These are phyloP conservation scores for Apotomis capreana DNA, from an alignment of 2,888 invertebrate genomes.

Conservation along the genomic window DNA sequence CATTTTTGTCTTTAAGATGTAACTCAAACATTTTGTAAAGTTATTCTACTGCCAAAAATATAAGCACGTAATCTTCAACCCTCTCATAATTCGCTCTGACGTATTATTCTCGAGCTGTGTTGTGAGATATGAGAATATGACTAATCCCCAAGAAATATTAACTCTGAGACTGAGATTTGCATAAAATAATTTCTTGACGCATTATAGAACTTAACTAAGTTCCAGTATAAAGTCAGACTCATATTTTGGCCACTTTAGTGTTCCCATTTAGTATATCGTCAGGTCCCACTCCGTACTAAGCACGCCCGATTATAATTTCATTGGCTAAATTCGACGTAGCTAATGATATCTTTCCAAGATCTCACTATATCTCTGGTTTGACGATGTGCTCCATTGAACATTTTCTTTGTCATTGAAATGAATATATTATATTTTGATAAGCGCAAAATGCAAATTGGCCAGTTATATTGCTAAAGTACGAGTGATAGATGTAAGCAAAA, in stretches of 20 bases:
- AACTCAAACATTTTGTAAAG: background rate
- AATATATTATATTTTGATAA: no score
- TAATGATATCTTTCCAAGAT: no score
- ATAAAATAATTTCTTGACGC: slow-evolving; percentile 24
- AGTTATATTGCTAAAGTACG: no score
- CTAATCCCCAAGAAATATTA: slow-evolving; percentile 26
- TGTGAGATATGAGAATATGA: slow-evolving; percentile 22
- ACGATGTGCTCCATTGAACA: no score
- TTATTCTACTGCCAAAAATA: background rate
- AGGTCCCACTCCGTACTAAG: slow-evolving; percentile 12
- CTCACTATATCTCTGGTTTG: no score
- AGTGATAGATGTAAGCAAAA: no score
- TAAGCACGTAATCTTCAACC: background rate
- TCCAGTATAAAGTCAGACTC: background rate
- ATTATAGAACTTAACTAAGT: slow-evolving; percentile 9
- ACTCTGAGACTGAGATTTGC: slow-evolving; percentile 22
- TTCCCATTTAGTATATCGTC: slow-evolving; percentile 17
- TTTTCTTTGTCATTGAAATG: no score
- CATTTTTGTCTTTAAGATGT: no score
- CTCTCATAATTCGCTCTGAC: slow-evolving; percentile 7
- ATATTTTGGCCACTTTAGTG: slow-evolving; percentile 5
- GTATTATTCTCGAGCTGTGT: slow-evolving; percentile 15
- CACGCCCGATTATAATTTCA: slow-evolving; percentile 16
- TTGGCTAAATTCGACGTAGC: no score
- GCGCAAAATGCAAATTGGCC: no score